Evolutionary conservation across 2,888 invertebrate genomes (phyloP).

Genomic region (Perdita meconis): DNA sequence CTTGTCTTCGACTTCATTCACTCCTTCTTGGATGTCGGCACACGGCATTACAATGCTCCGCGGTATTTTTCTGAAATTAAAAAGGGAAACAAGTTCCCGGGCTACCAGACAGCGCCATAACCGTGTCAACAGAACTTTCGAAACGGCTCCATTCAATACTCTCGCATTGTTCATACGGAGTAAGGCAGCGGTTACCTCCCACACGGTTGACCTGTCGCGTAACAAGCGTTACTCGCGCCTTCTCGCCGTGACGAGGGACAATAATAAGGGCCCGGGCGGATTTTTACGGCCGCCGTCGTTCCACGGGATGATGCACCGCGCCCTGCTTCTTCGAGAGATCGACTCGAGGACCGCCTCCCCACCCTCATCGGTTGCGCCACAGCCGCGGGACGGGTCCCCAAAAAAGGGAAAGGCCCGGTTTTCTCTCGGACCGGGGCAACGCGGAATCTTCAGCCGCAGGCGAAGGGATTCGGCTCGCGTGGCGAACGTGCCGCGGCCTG

Average conservation of each 20-base stretch:
- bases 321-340: slow-evolving; percentile 29
- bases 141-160: slow-evolving; percentile 17
- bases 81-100: too few relatives aligned
- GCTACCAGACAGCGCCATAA: not conserved
- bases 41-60: too few relatives aligned
- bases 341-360: not conserved
- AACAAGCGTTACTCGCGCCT: slow-evolving; percentile 16
- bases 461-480: slow-evolving; percentile 60
- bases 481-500: slow-evolving; percentile 26
- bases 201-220: slow-evolving; percentile 49
- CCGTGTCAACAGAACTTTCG: slow-evolving; percentile 20
- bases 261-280: slow-evolving; percentile 35
- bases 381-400: slow-evolving; percentile 53
- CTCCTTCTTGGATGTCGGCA: too few relatives aligned
- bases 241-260: slow-evolving; percentile 14
- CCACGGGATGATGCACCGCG: slow-evolving; percentile 29
- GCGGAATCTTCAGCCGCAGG: slow-evolving; percentile 69
- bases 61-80: too few relatives aligned
- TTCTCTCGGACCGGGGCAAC: slow-evolving; percentile 70
- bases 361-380: slow-evolving; percentile 34
- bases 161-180: slow-evolving; percentile 33
- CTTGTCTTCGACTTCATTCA: too few relatives aligned
- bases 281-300: slow-evolving; percentile 22
- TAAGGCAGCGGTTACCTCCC: slow-evolving; percentile 30
- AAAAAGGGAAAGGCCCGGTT: slow-evolving; percentile 68